Evolutionary conservation across 2,797 vertebrate genomes (phyloP).

Genomic region (Ammospiza maritima): DNA sequence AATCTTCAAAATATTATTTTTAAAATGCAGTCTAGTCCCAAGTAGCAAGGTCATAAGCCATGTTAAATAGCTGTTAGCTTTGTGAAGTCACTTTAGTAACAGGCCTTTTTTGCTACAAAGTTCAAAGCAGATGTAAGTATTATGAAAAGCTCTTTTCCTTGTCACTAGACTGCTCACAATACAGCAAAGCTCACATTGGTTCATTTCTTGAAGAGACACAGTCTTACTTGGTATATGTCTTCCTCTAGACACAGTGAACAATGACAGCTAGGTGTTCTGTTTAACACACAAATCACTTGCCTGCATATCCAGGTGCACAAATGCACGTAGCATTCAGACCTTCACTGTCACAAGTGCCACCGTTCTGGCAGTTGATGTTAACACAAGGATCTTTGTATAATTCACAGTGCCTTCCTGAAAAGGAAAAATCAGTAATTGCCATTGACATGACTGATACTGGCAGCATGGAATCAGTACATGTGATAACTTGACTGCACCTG

Average conservation of each 20-base stretch:
- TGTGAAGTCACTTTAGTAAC: background rate
- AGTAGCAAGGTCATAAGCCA: background rate
- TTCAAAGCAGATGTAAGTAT: constrained; percentile 27
- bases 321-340: constrained; percentile 88
- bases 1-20: constrained; percentile 22
- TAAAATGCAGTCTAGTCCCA: background rate
- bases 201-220: constrained; percentile 4
- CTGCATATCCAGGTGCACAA: constrained; percentile 89
- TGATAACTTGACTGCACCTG: background rate
- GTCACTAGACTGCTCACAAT: background rate
- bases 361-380: constrained; percentile 90
- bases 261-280: background rate
- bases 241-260: background rate
- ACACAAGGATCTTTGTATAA: constrained; percentile 93
- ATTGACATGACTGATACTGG: background rate
- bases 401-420: constrained; percentile 91
- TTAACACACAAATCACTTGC: constrained; percentile 71
- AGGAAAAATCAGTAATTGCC: background rate
- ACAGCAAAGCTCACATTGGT: background rate
- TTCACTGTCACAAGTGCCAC: constrained; percentile 89
- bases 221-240: background rate
- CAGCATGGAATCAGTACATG: background rate
- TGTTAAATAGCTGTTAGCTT: background rate
- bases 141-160: background rate
- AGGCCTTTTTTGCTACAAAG: background rate